Evolutionary conservation across 2,797 vertebrate species (phyloP).

Genomic region (Melanogrammus aeglefinus): DNA sequence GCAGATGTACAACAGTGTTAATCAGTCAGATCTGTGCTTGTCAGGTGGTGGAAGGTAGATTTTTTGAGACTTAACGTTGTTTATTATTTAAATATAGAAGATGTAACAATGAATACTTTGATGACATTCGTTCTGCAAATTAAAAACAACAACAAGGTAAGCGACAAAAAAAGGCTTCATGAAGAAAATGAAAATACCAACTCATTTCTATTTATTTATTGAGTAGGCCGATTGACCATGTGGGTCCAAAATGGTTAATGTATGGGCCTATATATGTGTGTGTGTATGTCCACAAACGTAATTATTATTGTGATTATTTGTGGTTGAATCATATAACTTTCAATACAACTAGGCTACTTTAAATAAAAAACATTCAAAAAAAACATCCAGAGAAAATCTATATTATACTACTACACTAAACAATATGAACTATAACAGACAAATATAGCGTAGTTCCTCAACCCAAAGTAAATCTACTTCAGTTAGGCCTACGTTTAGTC

Average conservation of each 20-base stretch:
- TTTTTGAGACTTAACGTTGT: conserved; percentile 38
- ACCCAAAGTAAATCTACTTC: neutral
- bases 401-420: no score
- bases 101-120: neutral
- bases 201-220: neutral
- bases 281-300: neutral
- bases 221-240: neutral
- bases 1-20: conserved; percentile 67
- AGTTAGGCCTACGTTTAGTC: neutral
- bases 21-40: conserved; percentile 69
- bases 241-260: neutral
- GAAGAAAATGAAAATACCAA: neutral
- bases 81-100: conserved; percentile 2
- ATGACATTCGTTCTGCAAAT: neutral
- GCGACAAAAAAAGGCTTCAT: neutral
- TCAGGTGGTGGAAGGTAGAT: conserved; percentile 61
- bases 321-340: neutral
- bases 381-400: neutral
- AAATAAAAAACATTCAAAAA: neutral
- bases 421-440: no score
- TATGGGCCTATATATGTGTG: no score
- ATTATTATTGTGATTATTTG: neutral
- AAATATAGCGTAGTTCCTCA: neutral
- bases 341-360: neutral
- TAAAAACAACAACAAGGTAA: neutral